Percentiles rank a stretch among this genome's conserved stretches.
Conservation (phyloP, 2,797 vertebrate genomes). For the Rhyacichthys aspro region DNA sequence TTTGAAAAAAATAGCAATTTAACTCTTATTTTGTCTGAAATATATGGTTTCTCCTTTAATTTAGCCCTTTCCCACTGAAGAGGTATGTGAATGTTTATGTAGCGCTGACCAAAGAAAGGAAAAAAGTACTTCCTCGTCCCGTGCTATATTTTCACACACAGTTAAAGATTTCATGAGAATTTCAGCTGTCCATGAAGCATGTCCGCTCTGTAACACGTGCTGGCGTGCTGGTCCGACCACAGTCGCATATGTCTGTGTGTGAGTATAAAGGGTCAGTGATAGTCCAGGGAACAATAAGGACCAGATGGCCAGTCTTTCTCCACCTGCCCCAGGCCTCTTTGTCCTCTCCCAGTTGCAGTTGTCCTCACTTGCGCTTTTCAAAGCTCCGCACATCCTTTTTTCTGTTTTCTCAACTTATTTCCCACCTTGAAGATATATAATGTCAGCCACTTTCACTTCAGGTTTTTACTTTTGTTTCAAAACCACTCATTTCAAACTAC, state of each 20-base stretch:
- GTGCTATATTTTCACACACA: slow-evolving; percentile 18
- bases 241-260: slow-evolving; percentile 8
- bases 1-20: no score
- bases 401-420: neutral
- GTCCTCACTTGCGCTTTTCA: slow-evolving; percentile 1
- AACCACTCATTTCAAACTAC: neutral
- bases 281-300: slow-evolving; percentile 59
- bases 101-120: neutral
- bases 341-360: slow-evolving; percentile 13
- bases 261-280: slow-evolving; percentile 42
- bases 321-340: slow-evolving; percentile 57
- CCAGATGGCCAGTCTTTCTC: slow-evolving; percentile 65
- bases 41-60: neutral
- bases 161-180: slow-evolving; percentile 13
- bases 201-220: slow-evolving; percentile 35
- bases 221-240: slow-evolving; percentile 43
- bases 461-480: neutral
- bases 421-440: neutral
- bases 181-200: slow-evolving; percentile 18
- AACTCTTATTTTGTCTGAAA: no score
- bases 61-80: neutral
- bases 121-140: slow-evolving; percentile 8
- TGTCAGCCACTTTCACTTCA: slow-evolving; percentile 2
- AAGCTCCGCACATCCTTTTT: neutral
- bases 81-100: neutral